Conservation (phyloP, 1,140 invertebrate species). For the Brachionus paranguensis region DNA sequence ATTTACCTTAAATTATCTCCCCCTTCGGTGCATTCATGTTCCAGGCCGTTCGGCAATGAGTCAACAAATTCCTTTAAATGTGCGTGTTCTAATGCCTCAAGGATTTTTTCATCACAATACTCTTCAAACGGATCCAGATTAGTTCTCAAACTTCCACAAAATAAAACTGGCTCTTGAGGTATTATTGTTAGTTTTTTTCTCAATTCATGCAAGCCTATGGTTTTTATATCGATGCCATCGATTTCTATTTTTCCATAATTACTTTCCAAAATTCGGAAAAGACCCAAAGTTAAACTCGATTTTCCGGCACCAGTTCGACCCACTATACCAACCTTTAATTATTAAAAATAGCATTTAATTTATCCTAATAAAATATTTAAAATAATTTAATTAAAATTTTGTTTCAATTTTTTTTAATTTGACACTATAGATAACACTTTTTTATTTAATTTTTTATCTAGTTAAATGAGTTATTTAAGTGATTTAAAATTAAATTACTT, state of each 20-base stretch:
- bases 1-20: slow-evolving; percentile 29
- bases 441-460: too few relatives aligned
- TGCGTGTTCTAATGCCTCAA: slow-evolving; percentile 70
- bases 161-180: slow-evolving; percentile 81
- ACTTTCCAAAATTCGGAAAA: slow-evolving; percentile 59
- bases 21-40: not conserved
- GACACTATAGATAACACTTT: too few relatives aligned
- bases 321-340: slow-evolving; percentile 66
- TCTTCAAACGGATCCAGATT: slow-evolving; percentile 64
- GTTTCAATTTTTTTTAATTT: too few relatives aligned
- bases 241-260: slow-evolving; percentile 60
- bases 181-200: slow-evolving; percentile 74
- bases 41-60: slow-evolving; percentile 41
- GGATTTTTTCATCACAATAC: slow-evolving; percentile 65
- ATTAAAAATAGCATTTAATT: too few relatives aligned
- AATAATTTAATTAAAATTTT: too few relatives aligned
- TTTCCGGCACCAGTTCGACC: slow-evolving; percentile 81
- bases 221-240: slow-evolving; percentile 64
- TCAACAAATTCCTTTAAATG: slow-evolving; percentile 53
- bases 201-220: slow-evolving; percentile 66
- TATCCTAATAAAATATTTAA: too few relatives aligned
- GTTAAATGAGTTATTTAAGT: not conserved
- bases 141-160: slow-evolving; percentile 68
- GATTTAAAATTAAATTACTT: slow-evolving; percentile 43
- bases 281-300: slow-evolving; percentile 65